Evolutionary conservation across 2,888 invertebrate species (phyloP), one percentile per base, ranked within the genome.

Genomic region (Leptodirus hochenwartii): DNA sequence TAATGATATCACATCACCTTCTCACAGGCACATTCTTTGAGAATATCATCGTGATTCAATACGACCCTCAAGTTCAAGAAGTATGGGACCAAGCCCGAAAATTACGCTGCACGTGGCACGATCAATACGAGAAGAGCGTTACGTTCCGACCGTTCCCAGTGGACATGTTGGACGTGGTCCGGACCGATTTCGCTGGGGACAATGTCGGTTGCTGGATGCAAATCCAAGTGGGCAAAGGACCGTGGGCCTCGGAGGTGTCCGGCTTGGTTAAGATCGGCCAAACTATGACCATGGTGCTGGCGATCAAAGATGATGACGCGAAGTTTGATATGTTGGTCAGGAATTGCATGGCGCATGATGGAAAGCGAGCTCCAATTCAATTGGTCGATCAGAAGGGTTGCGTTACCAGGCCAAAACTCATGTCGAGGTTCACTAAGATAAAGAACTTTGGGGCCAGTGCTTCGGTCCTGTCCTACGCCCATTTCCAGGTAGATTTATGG

Each of bases 171-270:
- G 88, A 90, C 51, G 88, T 90, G 4, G 87, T 90, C n/a, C 61
- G 87, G 30, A 88, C 90, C 3, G 88, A 90, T 46, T 91, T 91
- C 42, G 87, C 88, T 33, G 90, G 90, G 1, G 90, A 91, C 46
- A 91, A 91, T 47, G 87, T 90, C 2, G 88, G 88, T 11, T 90
- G 90, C 57, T 91, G 90, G 90, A 90, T 91, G 90, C 88, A 90
- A 51, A 90, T 91, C 40, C 90, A 91, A 62, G 85, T 87, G 3
- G 88, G 87, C 22, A 87, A 85, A 50, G 87, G 88, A 13, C 90
- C 90, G 0, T 91, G 90, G 88, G 88, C 90, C 6, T 85, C 87
- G 0, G 90, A 90, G 57, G 90, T 90, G 1, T 85, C 87, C 0
- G 90, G 90, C 0, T 61, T 91, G 27, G 90, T 90, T 0, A 90